Evolutionary conservation across 1,140 invertebrate genomes (phyloP), one percentile per base, ranked within the genome.

Genomic region (Dreissena rostriformis): DNA sequence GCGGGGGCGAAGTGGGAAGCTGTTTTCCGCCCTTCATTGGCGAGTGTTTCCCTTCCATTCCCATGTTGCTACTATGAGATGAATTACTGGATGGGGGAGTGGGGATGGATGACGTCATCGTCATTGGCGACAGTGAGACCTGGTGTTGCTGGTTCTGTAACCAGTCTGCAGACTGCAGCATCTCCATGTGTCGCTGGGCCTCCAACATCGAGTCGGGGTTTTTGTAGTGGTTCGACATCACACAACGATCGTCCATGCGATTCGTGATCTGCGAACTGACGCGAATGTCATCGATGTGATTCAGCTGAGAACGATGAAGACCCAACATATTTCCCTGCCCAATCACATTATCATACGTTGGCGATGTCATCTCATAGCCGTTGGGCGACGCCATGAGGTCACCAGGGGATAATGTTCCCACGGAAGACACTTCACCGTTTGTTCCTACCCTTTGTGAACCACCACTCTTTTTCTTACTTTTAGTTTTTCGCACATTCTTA

Each of bases 1-100:
- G 98, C 11, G 97, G 98, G 6, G 98, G 98, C 39, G 97, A 98
- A 70, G 97, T 98, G 14, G 98, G 97, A 72, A 98, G 93, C 61
- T 84, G 87, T 80, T 90, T 92, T 14, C 82, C 57, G 26, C 82
- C 85, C 83, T 92, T 91, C 28, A 87, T 84, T n/a, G 90, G 88
- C 14, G 90, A 90, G 63, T 86, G 85, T 71, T 85, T 86, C 15
- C 85, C 87, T 51, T 85, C 70, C 49, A 83, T 79, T 49, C 72
- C 63, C n/a, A 88, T 55, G 52, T 88, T 86, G 77, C 88, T 89
- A 61, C 80, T 82, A 66, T 86, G 87, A 22, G 83, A 78, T 52
- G 80, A 86, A 24, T 83, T 85, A 68, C 82, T 87, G 15, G 83
- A 82, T 29, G 88, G 79, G 39, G 86, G 86, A 39, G 83, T 88